These are phyloP conservation scores for Lynx canadensis DNA, from an alignment of 2,113 vertebrate genomes.

Conservation along the genomic window DNA sequence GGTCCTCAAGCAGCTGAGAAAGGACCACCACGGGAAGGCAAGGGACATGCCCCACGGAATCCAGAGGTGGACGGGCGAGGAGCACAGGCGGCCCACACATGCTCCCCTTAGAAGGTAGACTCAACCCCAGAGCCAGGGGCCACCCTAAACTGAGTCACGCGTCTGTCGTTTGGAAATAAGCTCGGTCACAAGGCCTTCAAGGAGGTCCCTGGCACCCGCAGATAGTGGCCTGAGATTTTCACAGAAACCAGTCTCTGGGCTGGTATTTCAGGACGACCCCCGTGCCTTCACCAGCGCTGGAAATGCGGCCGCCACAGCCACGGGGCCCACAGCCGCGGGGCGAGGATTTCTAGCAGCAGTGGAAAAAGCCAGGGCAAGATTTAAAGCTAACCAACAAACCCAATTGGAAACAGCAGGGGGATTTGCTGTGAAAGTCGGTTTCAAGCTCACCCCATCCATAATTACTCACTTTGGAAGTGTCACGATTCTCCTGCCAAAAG, in stretches of 20 bases:
- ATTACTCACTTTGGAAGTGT: slow-evolving; percentile 67
- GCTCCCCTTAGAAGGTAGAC: fast-evolving
- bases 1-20: background rate
- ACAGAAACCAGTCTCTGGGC: background rate
- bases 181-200: background rate
- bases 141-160: background rate
- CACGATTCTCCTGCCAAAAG: slow-evolving; percentile 72
- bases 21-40: background rate
- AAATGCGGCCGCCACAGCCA: background rate
- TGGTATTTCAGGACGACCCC: background rate
- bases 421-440: slow-evolving; percentile 47
- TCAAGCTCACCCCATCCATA: slow-evolving; percentile 44
- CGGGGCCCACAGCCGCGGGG: fast-evolving
- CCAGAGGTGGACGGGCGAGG: fast-evolving
- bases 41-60: fast-evolving
- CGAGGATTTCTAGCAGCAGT: slow-evolving; percentile 40
- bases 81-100: fast-evolving
- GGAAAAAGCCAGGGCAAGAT: slow-evolving; percentile 77
- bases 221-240: background rate
- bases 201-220: background rate
- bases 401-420: slow-evolving; percentile 74
- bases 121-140: background rate
- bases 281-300: fast-evolving
- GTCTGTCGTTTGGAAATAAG: background rate
- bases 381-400: slow-evolving; percentile 57